Conservation (phyloP, 2,888 invertebrate species). For the Ypsolopha sequella region DNA sequence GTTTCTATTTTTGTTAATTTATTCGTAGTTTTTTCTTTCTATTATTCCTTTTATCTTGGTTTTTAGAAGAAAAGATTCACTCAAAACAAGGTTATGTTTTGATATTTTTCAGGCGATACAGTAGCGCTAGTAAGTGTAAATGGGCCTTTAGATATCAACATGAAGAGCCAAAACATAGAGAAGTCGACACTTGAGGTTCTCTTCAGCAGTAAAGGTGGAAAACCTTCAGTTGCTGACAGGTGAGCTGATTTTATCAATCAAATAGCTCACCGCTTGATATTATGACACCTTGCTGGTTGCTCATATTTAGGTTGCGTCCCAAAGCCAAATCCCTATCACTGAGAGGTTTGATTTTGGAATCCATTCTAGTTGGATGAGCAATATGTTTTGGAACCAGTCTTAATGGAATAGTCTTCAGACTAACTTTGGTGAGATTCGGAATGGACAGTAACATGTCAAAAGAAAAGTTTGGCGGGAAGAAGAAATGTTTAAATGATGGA, state of each 20-base stretch:
- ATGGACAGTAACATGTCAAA: no score
- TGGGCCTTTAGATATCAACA: slow-evolving; percentile 86
- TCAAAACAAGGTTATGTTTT: background rate
- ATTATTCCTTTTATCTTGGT: background rate
- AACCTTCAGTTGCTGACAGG: slow-evolving; percentile 67
- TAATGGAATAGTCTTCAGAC: no score
- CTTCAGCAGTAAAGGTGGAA: slow-evolving; percentile 82
- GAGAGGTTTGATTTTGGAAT: no score
- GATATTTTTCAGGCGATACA: slow-evolving; percentile 76
- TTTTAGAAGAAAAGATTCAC: background rate
- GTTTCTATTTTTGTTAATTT: background rate
- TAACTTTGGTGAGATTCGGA: no score
- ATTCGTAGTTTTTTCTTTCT: background rate
- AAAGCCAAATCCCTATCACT: no score
- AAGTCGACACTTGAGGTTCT: slow-evolving; percentile 84
- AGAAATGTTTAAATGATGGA: no score
- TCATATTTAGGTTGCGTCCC: no score
- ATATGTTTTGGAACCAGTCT: no score
- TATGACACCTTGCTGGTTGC: background rate
- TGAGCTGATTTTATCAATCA: no score
- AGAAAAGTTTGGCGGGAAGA: no score
- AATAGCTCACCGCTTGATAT: no score
- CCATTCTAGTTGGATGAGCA: no score
- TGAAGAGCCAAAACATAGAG: slow-evolving; percentile 81
- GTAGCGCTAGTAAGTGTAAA: slow-evolving; percentile 82